These are phyloP conservation scores for Bactericera cockerelli DNA, from an alignment of 1,140 invertebrate genomes.

Conservation along the genomic window DNA sequence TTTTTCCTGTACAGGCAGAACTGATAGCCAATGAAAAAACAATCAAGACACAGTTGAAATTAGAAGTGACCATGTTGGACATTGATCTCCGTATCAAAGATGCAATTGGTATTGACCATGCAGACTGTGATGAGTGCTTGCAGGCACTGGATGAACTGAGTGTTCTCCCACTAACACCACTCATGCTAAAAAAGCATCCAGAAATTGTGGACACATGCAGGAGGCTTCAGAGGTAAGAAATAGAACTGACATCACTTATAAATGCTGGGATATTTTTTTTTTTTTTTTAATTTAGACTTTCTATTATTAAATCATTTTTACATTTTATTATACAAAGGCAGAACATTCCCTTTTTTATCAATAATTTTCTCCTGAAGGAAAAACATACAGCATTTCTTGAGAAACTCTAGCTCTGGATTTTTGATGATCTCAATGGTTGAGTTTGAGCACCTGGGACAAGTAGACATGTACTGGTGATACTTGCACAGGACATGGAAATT, in stretches of 20 bases:
- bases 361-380: slow-evolving; percentile 22
- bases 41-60: slow-evolving; percentile 22
- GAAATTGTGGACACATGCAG: slow-evolving; percentile 61
- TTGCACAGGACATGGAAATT: no score
- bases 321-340: slow-evolving; percentile 19
- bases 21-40: background rate
- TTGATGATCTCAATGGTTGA: no score
- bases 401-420: background rate
- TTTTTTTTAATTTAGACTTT: background rate
- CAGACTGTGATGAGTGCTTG: slow-evolving; percentile 45
- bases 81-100: slow-evolving; percentile 57
- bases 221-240: slow-evolving; percentile 28
- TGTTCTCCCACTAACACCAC: slow-evolving; percentile 46
- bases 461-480: no score
- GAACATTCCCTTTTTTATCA: slow-evolving; percentile 20
- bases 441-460: no score
- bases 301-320: background rate
- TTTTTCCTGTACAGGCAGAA: background rate
- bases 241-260: background rate
- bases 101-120: slow-evolving; percentile 42
- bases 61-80: slow-evolving; percentile 52
- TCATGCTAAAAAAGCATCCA: slow-evolving; percentile 76
- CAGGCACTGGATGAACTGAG: slow-evolving; percentile 41
- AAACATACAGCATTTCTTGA: slow-evolving; percentile 37
- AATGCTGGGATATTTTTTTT: background rate